Percentiles rank a stretch among this genome's conserved stretches.
Conservation (phyloP, 2,797 vertebrate genomes). For the Serranus cabrilla region DNA sequence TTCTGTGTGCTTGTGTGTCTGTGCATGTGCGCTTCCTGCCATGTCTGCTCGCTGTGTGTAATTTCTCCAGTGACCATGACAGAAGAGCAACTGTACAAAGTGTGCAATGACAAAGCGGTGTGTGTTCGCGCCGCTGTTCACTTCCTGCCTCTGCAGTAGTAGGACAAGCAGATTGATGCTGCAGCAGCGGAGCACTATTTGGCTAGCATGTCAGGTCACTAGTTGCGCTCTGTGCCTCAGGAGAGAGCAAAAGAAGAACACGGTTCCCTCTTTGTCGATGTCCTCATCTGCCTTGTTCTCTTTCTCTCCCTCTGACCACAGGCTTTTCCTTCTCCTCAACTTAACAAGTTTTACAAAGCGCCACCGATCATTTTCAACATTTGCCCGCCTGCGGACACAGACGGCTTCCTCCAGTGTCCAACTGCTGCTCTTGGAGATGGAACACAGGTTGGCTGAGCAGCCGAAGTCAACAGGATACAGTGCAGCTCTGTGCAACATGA, state of each 20-base stretch:
- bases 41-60: slow-evolving; percentile 34
- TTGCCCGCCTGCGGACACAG: slow-evolving; percentile 17
- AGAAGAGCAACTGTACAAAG: slow-evolving; percentile 52
- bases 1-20: slow-evolving; percentile 23
- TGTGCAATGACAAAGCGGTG: slow-evolving; percentile 38
- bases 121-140: slow-evolving; percentile 51
- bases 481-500: slow-evolving; percentile 30
- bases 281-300: slow-evolving; percentile 43
- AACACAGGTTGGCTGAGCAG: slow-evolving; percentile 8
- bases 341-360: slow-evolving; percentile 43
- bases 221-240: slow-evolving; percentile 43
- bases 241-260: slow-evolving; percentile 55
- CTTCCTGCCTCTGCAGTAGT: slow-evolving; percentile 53
- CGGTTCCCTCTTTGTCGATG: slow-evolving; percentile 31
- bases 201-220: slow-evolving; percentile 62
- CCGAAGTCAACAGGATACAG: slow-evolving; percentile 21
- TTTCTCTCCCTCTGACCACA: slow-evolving; percentile 36
- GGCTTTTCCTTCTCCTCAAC: slow-evolving; percentile 32
- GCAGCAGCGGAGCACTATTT: slow-evolving; percentile 43
- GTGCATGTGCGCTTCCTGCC: slow-evolving; percentile 26
- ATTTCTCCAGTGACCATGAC: slow-evolving; percentile 62
- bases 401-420: slow-evolving; percentile 7
- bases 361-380: slow-evolving; percentile 18
- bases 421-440: background rate
- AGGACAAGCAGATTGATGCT: slow-evolving; percentile 74